Evolutionary conservation across 2,888 invertebrate species (phyloP).

Genomic region (Branchipolynoe longqiensis): DNA sequence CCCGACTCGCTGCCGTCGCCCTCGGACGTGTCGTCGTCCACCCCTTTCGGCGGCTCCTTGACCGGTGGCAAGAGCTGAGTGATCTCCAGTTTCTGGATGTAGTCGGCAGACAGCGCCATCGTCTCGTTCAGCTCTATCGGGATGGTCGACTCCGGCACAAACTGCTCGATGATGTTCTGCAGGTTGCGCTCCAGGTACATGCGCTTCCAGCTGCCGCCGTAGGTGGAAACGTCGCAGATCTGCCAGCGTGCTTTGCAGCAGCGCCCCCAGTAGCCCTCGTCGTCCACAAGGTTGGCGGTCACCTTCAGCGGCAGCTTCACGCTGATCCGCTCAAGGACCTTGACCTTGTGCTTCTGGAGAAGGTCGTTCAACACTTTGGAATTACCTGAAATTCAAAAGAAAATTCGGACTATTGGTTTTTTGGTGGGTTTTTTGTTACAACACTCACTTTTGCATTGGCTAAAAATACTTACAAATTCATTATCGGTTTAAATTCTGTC

Average conservation of each 20-base stretch:
- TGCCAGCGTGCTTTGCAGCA: slow-evolving; percentile 80
- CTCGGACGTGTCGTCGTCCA: slow-evolving; percentile 78
- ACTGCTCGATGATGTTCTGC: slow-evolving; percentile 80
- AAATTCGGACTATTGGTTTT: not conserved
- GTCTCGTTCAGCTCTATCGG: slow-evolving; percentile 76
- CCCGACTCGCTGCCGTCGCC: slow-evolving; percentile 80
- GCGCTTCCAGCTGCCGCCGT: slow-evolving; percentile 80
- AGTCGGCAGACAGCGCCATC: slow-evolving; percentile 77
- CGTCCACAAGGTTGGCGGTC: slow-evolving; percentile 81
- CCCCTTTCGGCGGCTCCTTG: slow-evolving; percentile 76
- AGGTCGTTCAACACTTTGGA: slow-evolving; percentile 78
- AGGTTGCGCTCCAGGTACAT: slow-evolving; percentile 82
- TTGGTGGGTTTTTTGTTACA: not conserved
- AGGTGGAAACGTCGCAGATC: slow-evolving; percentile 80
- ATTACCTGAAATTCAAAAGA: slow-evolving; percentile 75
- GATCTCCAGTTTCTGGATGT: slow-evolving; percentile 78
- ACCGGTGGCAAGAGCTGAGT: slow-evolving; percentile 81
- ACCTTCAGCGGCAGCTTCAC: slow-evolving; percentile 79
- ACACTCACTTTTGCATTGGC: not conserved
- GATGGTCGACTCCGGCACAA: slow-evolving; percentile 80
- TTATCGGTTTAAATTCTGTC: not conserved
- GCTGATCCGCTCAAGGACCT: slow-evolving; percentile 79
- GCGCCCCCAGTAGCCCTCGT: slow-evolving; percentile 81
- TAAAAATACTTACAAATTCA: not conserved
- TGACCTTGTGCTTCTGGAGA: slow-evolving; percentile 77